Conservation (phyloP, 2,113 vertebrate genomes). For the Semnornis frantzii region DNA sequence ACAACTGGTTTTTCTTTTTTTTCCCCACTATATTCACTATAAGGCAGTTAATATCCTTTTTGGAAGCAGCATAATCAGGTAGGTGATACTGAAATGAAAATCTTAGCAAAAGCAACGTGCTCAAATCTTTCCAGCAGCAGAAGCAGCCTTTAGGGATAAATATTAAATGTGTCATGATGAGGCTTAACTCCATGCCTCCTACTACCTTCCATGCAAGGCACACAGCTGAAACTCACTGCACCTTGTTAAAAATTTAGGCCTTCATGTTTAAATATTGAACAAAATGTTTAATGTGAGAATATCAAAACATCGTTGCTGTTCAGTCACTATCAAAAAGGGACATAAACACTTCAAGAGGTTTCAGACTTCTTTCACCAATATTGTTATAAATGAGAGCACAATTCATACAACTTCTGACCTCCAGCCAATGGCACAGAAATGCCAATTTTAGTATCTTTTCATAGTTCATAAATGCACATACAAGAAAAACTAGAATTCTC, state of each 20-base stretch:
- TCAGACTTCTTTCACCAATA: neutral
- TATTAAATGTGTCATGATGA: neutral
- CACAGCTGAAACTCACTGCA: neutral
- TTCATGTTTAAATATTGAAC: constrained; percentile 58
- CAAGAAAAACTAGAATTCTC: neutral
- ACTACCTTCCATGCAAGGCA: neutral
- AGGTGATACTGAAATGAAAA: neutral
- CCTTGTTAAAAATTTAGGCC: constrained; percentile 40
- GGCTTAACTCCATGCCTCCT: neutral
- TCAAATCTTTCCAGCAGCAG: neutral
- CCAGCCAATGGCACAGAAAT: neutral
- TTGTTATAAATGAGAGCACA: neutral
- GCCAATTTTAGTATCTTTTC: constrained; percentile 7
- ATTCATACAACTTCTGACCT: neutral
- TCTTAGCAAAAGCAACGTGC: neutral
- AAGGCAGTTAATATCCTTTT: neutral
- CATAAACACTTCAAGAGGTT: neutral
- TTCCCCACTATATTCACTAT: neutral
- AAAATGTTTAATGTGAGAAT: constrained; percentile 21
- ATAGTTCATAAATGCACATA: neutral
- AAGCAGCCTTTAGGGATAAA: constrained; percentile 35
- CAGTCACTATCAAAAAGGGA: neutral
- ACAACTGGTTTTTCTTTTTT: neutral
- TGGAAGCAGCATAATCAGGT: neutral
- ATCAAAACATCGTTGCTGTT: neutral